phyloP scores from a whole-genome alignment of 2,113 vertebrate genomes.

The Fulmarus glacialis region DNA sequence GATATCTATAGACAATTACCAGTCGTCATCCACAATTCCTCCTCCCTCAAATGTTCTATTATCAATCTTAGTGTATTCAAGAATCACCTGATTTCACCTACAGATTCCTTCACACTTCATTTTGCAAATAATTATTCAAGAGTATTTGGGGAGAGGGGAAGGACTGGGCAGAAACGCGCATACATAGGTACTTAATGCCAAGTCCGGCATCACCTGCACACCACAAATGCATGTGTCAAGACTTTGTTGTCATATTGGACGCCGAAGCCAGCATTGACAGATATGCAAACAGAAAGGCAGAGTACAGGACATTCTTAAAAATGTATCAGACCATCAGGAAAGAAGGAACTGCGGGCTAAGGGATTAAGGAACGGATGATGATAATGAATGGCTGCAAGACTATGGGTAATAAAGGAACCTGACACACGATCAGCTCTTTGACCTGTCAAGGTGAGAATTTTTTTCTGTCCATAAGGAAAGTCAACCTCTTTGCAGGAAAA shows the following conservation, averaged over 20 bases:
- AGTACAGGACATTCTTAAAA: neutral
- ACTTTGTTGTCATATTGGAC: accelerated
- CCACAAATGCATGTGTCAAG: accelerated
- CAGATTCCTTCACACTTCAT: neutral
- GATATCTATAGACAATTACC: neutral
- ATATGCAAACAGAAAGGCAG: neutral
- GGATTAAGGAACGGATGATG: neutral
- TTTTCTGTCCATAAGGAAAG: neutral
- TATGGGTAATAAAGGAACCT: accelerated
- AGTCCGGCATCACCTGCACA: neutral
- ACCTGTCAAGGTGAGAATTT: neutral
- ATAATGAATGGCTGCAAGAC: neutral
- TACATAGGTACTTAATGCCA: accelerated
- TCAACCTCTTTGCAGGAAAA: neutral
- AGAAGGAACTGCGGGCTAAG: neutral
- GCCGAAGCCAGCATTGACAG: neutral
- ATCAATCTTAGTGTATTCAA: neutral
- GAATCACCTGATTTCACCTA: neutral
- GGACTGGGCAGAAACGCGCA: accelerated
- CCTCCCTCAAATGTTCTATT: neutral
- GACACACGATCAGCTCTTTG: accelerated
- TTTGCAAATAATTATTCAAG: neutral
- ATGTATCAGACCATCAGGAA: neutral
- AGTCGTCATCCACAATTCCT: neutral
- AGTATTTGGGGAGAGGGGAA: neutral